A percentile compares a stretch with the other conserved stretches of the same genome.
phyloP scores from a whole-genome alignment of 2,888 invertebrate genomes.

The Polydrusus tereticollis region DNA sequence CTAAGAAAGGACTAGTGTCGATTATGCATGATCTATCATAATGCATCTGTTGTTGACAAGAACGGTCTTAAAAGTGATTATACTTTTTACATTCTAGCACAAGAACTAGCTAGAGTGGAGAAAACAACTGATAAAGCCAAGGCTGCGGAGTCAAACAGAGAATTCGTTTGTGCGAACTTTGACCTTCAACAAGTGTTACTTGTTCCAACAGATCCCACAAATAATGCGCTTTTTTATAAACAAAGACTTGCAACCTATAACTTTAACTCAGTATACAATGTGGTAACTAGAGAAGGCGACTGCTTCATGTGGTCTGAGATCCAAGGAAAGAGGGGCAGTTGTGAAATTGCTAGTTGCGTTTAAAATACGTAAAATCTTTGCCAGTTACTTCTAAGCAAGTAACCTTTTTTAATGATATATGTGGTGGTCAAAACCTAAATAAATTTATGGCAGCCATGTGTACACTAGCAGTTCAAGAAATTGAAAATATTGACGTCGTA shows the following conservation, averaged over 20 bases:
- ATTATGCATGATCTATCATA: slow-evolving; percentile 15
- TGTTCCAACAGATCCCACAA: slow-evolving; percentile 43
- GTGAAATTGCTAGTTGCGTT: slow-evolving; percentile 50
- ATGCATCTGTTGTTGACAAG: not conserved
- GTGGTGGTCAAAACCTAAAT: slow-evolving; percentile 56
- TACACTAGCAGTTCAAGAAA: slow-evolving; percentile 49
- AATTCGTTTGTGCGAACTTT: slow-evolving; percentile 47
- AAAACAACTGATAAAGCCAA: slow-evolving; percentile 1
- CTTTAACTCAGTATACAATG: slow-evolving; percentile 51
- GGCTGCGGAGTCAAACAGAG: slow-evolving; percentile 12
- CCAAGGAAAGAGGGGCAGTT: slow-evolving; percentile 52
- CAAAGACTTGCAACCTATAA: slow-evolving; percentile 43
- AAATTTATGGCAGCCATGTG: slow-evolving; percentile 53
- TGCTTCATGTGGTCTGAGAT: slow-evolving; percentile 55
- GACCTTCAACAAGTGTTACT: slow-evolving; percentile 51
- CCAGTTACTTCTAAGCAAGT: slow-evolving; percentile 45
- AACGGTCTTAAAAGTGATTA: not conserved
- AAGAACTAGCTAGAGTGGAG: no score
- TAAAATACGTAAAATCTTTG: slow-evolving; percentile 51
- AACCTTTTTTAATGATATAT: slow-evolving; percentile 54
- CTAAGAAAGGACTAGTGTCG: slow-evolving; percentile 38
- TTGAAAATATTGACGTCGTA: slow-evolving; percentile 50
- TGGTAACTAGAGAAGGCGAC: slow-evolving; percentile 40
- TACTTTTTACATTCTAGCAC: not conserved
- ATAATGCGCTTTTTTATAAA: slow-evolving; percentile 52